Evolutionary conservation across 2,797 vertebrate genomes (phyloP).

Genomic region (Myripristis murdjan): DNA sequence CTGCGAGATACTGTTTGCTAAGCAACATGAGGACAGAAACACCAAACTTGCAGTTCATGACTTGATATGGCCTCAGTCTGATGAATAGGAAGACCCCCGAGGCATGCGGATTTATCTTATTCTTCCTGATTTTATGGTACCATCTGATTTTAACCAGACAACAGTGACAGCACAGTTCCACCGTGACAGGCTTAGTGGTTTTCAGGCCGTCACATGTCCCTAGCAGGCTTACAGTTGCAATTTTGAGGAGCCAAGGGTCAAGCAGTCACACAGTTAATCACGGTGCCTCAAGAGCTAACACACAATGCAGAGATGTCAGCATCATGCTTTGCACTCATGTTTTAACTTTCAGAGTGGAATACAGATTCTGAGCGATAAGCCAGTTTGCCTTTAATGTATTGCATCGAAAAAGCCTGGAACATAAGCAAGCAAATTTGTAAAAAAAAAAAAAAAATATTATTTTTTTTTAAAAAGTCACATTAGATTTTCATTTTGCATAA

Average conservation of each 20-base stretch:
- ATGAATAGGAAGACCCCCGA: slow-evolving; percentile 16
- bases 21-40: slow-evolving; percentile 1
- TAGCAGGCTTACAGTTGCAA: slow-evolving; percentile 21
- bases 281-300: neutral
- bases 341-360: too few relatives aligned
- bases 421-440: too few relatives aligned
- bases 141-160: slow-evolving; percentile 13
- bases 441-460: too few relatives aligned
- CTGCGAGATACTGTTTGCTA: slow-evolving; percentile 5
- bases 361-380: too few relatives aligned
- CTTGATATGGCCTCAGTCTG: neutral
- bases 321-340: too few relatives aligned
- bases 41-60: neutral
- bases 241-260: slow-evolving; percentile 2
- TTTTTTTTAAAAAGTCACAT: too few relatives aligned
- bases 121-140: neutral
- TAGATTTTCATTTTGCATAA: too few relatives aligned
- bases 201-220: slow-evolving; percentile 23
- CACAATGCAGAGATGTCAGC: too few relatives aligned
- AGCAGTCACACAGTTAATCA: neutral
- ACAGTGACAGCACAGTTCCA: slow-evolving; percentile 14
- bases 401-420: too few relatives aligned
- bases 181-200: slow-evolving; percentile 30
- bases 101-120: slow-evolving; percentile 8
- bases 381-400: too few relatives aligned